These are phyloP conservation scores for Xestia ashworthii DNA, from an alignment of 2,888 invertebrate genomes.

Conservation along the genomic window DNA sequence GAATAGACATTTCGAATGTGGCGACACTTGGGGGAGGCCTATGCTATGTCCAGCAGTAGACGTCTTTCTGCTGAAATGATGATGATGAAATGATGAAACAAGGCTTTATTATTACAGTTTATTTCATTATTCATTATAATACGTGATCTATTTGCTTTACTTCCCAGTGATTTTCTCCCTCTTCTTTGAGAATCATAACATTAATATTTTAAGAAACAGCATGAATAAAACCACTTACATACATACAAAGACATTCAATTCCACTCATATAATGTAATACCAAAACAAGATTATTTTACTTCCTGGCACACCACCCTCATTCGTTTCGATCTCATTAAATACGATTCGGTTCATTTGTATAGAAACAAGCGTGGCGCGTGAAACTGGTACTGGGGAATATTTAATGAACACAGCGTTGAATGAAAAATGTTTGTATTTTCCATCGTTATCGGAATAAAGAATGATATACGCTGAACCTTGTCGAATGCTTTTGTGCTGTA, in stretches of 20 bases:
- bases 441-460: conserved; percentile 8
- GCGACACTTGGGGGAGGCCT: no score
- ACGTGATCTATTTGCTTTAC: no score
- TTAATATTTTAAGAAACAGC: not conserved
- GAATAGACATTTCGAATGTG: no score
- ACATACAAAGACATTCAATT: conserved; percentile 40
- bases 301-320: conserved; percentile 30
- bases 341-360: conserved; percentile 43
- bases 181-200: not conserved
- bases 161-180: not conserved
- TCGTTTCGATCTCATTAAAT: conserved; percentile 51
- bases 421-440: conserved; percentile 16
- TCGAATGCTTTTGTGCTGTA: conserved; percentile 44
- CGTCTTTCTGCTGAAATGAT: no score
- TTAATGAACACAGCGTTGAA: conserved; percentile 15
- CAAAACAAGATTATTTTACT: conserved; percentile 48
- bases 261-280: conserved; percentile 30
- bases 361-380: conserved; percentile 27
- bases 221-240: conserved; percentile 5
- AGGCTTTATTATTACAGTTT: no score
- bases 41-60: no score
- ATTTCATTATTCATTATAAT: no score
- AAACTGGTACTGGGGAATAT: conserved; percentile 33
- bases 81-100: no score
- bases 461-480: not conserved